These are phyloP conservation scores for Lypha dubia DNA, from an alignment of 2,888 invertebrate species.

Conservation along the genomic window DNA sequence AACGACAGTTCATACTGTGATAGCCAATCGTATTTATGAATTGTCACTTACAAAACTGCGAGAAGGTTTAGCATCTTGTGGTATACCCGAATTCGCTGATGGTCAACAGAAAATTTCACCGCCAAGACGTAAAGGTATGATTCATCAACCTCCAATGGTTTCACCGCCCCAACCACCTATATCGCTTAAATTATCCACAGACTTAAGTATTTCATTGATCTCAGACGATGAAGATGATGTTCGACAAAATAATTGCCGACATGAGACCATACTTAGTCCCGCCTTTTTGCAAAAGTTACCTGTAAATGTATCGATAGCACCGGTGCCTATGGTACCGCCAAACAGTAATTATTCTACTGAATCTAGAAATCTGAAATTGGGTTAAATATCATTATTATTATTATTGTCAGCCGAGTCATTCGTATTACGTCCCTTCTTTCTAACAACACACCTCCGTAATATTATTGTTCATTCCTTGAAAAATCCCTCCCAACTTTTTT, in stretches of 20 bases:
- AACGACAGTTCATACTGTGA: slow-evolving; percentile 82
- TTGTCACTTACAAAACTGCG: slow-evolving; percentile 81
- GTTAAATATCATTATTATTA: slow-evolving; percentile 30
- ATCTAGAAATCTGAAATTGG: slow-evolving; percentile 65
- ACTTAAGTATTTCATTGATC: slow-evolving; percentile 82
- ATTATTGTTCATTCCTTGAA: slow-evolving; percentile 46
- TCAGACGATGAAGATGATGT: slow-evolving; percentile 81
- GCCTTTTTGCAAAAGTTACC: slow-evolving; percentile 77
- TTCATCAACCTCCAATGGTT: slow-evolving; percentile 74
- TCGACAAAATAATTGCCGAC: slow-evolving; percentile 73
- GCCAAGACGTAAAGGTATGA: slow-evolving; percentile 72
- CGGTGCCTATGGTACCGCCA: slow-evolving; percentile 39
- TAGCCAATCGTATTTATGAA: slow-evolving; percentile 81
- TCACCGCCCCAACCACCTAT: slow-evolving; percentile 78
- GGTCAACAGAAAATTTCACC: slow-evolving; percentile 74
- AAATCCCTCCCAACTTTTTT: slow-evolving; percentile 15
- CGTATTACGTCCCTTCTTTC: slow-evolving; percentile 20
- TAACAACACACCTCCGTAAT: slow-evolving; percentile 29
- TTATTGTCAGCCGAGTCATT: slow-evolving; percentile 41
- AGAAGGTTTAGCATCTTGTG: slow-evolving; percentile 81
- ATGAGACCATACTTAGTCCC: slow-evolving; percentile 72
- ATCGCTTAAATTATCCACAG: slow-evolving; percentile 79
- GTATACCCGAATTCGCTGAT: slow-evolving; percentile 78
- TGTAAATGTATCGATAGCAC: slow-evolving; percentile 69
- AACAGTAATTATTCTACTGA: slow-evolving; percentile 30